Evolutionary conservation across 2,113 vertebrate genomes (phyloP), one percentile per base, ranked within the genome.

Genomic region (Toxostoma redivivum): DNA sequence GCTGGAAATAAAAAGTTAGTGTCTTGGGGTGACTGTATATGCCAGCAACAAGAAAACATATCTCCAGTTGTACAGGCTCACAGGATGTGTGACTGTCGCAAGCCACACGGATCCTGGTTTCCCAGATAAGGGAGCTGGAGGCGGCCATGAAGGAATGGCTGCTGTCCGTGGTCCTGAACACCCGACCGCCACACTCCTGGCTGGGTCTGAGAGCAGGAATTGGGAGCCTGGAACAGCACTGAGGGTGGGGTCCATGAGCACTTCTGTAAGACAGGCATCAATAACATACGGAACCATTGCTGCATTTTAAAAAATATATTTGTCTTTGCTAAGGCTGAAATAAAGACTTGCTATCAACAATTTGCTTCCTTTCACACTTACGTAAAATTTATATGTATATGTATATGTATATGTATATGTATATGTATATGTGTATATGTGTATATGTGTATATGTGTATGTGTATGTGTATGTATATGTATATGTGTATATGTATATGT

Each of bases 161-260:
- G 42, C 76, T 79, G 15, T 66, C 69, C n/a, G 2, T 27, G 44
- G 61, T 65, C 0, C 85, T 70, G 77, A 47, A 82, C 53, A 11
- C 7, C 35, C 42, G 3, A 15, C 38, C 5, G 14, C 53, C 57
- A 8, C 0, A 0, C 24, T 37, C 16, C 62, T 8, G 60, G 5
- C 23, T 54, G 72, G 3, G 4, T 11, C 11, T 5, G 8, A 58
- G 56, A 28, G 3, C 22, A 21, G 51, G 33, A 21, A 16, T 7
- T 30, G 27, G 3, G 33, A 74, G 7, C 20, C n/a, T 13, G 5
- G 15, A 51, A 61, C 2, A 48, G 23, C 37, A 15, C 7, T 6
- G 20, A 42, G n/a, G 20, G 6, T 16, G 21, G 10, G n/a, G 10
- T 4, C 33, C 28, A 0, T 12, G 7, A 10, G 33, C 5, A 24